phyloP scores from a whole-genome alignment of 2,797 vertebrate species.

The Falco novaeseelandiae region DNA sequence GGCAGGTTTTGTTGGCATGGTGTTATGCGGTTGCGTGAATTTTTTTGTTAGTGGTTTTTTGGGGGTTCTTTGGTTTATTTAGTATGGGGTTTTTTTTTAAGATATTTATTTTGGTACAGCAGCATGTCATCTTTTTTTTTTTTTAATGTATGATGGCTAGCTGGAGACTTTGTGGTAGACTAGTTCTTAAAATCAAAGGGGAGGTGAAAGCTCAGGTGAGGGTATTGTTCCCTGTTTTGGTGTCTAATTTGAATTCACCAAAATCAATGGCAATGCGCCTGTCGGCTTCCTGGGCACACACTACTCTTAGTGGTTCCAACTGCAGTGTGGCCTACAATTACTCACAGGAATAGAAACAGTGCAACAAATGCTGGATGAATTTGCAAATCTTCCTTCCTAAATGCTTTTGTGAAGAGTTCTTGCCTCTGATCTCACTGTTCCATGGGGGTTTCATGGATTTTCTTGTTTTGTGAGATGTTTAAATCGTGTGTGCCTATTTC shows the following conservation, averaged over 20 bases:
- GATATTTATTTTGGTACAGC: no score
- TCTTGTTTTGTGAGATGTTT: neutral
- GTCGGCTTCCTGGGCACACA: neutral
- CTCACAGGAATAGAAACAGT: neutral
- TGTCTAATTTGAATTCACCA: neutral
- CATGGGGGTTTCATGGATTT: accelerated
- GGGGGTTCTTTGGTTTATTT: neutral
- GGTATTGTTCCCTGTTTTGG: neutral
- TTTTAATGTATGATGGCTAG: neutral
- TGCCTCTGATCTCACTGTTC: neutral
- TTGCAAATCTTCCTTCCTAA: neutral
- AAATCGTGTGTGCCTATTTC: neutral
- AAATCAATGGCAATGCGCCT: neutral
- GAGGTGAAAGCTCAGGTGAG: neutral
- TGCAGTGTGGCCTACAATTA: accelerated
- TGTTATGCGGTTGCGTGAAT: no score
- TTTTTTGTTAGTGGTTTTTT: neutral
- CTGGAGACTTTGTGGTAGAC: neutral
- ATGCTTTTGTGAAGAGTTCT: neutral
- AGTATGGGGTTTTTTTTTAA: neutral
- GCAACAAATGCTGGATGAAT: neutral
- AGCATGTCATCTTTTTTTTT: no score
- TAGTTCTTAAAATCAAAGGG: neutral
- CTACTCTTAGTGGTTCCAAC: neutral
- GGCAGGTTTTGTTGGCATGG: neutral